phyloP scores from a whole-genome alignment of 2,113 vertebrate species.

The Nansenia antarctica region DNA sequence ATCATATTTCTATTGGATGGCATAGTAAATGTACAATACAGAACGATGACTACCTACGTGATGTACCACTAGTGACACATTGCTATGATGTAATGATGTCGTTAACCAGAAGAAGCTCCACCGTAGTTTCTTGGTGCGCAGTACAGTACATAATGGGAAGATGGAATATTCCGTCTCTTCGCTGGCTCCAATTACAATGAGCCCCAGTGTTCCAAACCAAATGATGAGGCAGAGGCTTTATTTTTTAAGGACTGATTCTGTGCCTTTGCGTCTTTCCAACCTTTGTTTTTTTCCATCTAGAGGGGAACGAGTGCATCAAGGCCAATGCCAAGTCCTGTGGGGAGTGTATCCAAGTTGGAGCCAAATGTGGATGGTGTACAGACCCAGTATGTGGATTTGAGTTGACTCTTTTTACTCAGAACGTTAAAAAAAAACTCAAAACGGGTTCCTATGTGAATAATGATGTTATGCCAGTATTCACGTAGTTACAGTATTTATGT shows the following conservation, averaged over 20 bases:
- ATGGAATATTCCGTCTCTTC: conserved; percentile 32
- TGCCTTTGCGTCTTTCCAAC: conserved; percentile 11
- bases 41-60: not conserved
- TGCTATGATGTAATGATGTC: conserved; percentile 36
- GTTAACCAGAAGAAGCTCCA: conserved; percentile 22
- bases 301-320: conserved; percentile 93
- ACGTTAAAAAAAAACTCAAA: no score
- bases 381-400: conserved; percentile 80
- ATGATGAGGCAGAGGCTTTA: conserved; percentile 24
- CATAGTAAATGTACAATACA: not conserved
- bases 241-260: not conserved
- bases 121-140: conserved; percentile 2
- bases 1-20: conserved; percentile 15
- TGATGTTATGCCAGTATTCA: no score
- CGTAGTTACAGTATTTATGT: no score
- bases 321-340: conserved; percentile 94
- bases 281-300: conserved; percentile 70
- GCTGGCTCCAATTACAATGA: conserved; percentile 48
- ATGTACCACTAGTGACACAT: not conserved
- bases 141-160: conserved; percentile 46
- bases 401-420: no score
- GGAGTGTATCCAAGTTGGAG: conserved; percentile 95
- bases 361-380: conserved; percentile 96
- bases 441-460: no score
- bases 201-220: conserved; percentile 44